Evolutionary conservation across 2,113 vertebrate species (phyloP), one percentile per base, ranked within the genome.

Genomic region (Psittacula cyanocephala): DNA sequence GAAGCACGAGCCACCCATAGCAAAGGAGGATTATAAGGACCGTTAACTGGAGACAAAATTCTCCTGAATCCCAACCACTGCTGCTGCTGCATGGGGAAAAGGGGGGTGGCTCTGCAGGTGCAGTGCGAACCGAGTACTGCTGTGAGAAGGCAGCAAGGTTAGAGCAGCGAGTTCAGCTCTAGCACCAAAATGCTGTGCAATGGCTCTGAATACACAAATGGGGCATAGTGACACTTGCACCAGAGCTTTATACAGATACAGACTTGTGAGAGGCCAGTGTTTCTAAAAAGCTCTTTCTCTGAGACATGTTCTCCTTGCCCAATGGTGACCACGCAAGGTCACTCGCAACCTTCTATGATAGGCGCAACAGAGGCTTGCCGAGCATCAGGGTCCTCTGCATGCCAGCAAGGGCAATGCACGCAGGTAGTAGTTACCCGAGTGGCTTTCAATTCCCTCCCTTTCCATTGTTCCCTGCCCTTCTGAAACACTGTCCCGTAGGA

Each of bases 401-500:
- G 0, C 24, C 2, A 1, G 3, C 11, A 22, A n/a, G 20, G 39
- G 55, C 9, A 3, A 43, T 1, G 4, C 14, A 37, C 11, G 7
- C 27, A 31, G 28, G 43, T 17, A 37, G 12, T 13, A 35, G 15
- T 41, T 77, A 27, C 13, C 50, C 1, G 4, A 25, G n/a, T 6
- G 5, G 50, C 44, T 52, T 74, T 57, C 24, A 39, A 4, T 49
- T 60, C 71, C 41, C 62, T 49, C 31, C 52, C n/a, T 67, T 90
- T 57, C 53, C 19, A 33, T 11, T 22, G 41, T 18, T 12, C 17
- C 31, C 46, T 62, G 59, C 27, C n/a, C 59, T 90, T 82, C 13
- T 28, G 28, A 49, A 5, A 37, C 18, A 9, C 20, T 27, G 11
- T 44, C n/a, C 16, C 27, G 55, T 37, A 37, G 27, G 59, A 86